Conservation (phyloP, 2,113 vertebrate species). For the Zapus hudsonius region DNA sequence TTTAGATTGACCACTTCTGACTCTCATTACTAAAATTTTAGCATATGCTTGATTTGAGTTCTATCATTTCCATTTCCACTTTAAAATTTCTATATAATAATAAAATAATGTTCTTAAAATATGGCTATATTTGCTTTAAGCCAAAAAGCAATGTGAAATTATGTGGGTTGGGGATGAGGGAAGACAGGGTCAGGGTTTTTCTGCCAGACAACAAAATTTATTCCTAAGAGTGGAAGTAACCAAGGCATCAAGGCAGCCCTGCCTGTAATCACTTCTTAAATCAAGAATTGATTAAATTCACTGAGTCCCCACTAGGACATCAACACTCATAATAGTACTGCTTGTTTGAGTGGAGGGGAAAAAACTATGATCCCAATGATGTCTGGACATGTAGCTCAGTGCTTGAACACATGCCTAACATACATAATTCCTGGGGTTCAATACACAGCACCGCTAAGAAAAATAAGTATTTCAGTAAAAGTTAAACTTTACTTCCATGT, state of each 20-base stretch:
- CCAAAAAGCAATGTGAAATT: neutral
- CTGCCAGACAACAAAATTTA: neutral
- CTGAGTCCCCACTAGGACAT: neutral
- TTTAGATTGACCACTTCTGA: too few species aligned
- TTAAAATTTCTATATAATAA: too few species aligned
- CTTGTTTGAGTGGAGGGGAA: neutral
- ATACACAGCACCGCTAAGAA: neutral
- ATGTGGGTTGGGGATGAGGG: neutral
- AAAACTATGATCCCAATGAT: neutral
- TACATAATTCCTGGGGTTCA: neutral
- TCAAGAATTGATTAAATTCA: neutral
- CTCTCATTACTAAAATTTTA: too few species aligned
- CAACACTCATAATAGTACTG: neutral
- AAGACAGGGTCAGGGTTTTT: neutral
- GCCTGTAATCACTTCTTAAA: neutral
- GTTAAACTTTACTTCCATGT: neutral
- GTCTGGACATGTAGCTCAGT: neutral
- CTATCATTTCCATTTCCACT: too few species aligned
- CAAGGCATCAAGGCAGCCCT: neutral
- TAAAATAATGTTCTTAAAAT: neutral
- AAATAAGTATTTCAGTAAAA: too few species aligned
- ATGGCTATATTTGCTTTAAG: neutral
- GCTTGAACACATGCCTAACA: neutral
- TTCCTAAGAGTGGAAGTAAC: neutral
- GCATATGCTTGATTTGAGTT: too few species aligned